phyloP scores from a whole-genome alignment of 2,113 vertebrate species.

The Jaculus jaculus region DNA sequence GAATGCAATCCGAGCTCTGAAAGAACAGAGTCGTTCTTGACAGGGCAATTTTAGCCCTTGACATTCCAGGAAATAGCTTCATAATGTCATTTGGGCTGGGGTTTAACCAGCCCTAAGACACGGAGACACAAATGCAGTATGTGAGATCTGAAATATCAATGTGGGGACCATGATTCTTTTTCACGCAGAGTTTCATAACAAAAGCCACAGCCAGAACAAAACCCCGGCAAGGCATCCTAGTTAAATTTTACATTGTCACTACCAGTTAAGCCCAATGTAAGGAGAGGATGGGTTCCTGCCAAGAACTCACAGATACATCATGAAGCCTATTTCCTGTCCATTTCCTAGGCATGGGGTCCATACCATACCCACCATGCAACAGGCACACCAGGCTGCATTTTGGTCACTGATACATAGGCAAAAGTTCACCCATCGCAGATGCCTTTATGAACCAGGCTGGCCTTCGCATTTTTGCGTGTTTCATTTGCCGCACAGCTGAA shows the following conservation, averaged over 20 bases:
- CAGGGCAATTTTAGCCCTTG: constrained; percentile 75
- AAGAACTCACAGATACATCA: constrained; percentile 55
- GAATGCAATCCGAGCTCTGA: constrained; percentile 71
- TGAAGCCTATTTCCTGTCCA: constrained; percentile 47
- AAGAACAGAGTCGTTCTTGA: constrained; percentile 76
- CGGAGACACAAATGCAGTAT: constrained; percentile 31
- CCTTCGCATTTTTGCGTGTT: constrained; percentile 62
- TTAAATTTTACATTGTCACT: constrained; percentile 48
- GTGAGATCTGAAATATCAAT: constrained; percentile 43
- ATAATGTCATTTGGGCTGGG: constrained; percentile 69
- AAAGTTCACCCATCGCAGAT: not conserved
- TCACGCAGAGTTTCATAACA: constrained; percentile 28
- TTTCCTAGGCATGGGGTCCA: not conserved
- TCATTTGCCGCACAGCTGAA: constrained; percentile 61
- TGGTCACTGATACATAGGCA: constrained; percentile 35
- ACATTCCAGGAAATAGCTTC: constrained; percentile 79
- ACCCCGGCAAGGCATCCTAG: constrained; percentile 33
- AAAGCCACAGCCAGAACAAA: constrained; percentile 22
- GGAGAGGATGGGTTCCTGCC: constrained; percentile 47
- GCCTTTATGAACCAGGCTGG: constrained; percentile 21
- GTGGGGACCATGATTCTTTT: not conserved
- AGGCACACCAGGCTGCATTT: constrained; percentile 56
- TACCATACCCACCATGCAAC: constrained; percentile 51
- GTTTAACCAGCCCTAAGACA: constrained; percentile 52
- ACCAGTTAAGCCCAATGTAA: constrained; percentile 56